These are phyloP conservation scores for Caenorhabditis japonica DNA, from an alignment of 2,888 invertebrate genomes.

Conservation along the genomic window DNA sequence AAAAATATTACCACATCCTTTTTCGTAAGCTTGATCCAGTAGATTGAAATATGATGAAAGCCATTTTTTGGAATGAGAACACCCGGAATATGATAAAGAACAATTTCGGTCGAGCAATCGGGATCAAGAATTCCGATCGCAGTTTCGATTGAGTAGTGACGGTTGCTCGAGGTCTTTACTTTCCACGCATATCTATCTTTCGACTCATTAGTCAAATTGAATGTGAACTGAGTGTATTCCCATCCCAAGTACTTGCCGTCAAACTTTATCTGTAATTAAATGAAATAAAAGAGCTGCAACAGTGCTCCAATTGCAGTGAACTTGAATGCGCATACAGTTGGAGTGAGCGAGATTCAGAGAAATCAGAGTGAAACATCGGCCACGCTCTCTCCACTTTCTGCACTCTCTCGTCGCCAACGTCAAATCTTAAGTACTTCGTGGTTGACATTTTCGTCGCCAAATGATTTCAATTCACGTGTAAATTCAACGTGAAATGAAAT, in stretches of 20 bases:
- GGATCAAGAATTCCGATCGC: conserved; percentile 16
- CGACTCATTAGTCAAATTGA: conserved; percentile 4
- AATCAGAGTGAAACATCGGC: too few species aligned
- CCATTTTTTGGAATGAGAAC: conserved; percentile 3
- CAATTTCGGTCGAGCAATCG: background rate
- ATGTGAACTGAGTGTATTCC: background rate
- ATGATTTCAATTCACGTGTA: too few species aligned
- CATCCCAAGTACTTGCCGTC: conserved; percentile 13
- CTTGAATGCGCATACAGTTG: too few species aligned
- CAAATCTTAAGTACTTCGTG: too few species aligned
- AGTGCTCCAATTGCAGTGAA: too few species aligned
- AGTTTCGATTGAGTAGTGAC: background rate
- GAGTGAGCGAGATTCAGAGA: too few species aligned
- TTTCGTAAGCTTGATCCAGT: conserved; percentile 9
- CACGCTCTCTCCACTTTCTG: too few species aligned
- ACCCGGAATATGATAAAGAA: conserved; percentile 6
- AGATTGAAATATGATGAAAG: conserved; percentile 12
- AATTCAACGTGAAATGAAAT: too few species aligned
- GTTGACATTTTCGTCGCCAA: too few species aligned
- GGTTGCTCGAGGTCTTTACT: conserved; percentile 4
- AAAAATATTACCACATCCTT: background rate
- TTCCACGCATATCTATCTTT: conserved; percentile 7
- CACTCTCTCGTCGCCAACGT: too few species aligned
- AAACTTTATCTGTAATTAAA: conserved; percentile 6
- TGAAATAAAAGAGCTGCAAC: too few species aligned